Evolutionary conservation across 2,113 vertebrate genomes (phyloP), one percentile per base, ranked within the genome.

Genomic region (Hippocampus mohnikei): DNA sequence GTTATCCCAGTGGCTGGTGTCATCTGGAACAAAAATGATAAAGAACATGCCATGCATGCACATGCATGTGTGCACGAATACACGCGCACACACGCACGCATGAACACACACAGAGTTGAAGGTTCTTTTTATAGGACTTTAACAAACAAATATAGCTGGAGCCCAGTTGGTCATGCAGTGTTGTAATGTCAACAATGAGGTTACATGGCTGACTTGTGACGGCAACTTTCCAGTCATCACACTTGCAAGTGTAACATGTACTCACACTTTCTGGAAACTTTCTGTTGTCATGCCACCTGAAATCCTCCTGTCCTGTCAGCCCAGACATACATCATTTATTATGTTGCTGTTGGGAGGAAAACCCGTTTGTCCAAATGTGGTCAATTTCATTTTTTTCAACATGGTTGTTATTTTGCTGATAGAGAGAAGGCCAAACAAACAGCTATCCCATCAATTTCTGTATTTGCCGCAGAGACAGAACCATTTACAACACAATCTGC

Each of bases 301-400:
- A 78, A 76, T 73, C 81, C 78, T 75, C 60, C 10, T 44, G 42
- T 48, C 12, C 12, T 42, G 20, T 73, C 44, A 1, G 41, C 63
- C 1, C n/a, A 5, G 80, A 84, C 85, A 88, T 90, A 82, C 88
- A 88, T 88, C 84, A 88, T 85, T 87, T 81, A 84, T 83, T 85
- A 79, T 5, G 11, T 27, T 58, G 52, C 21, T 55, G 4, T 7
- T 25, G 10, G 23, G n/a, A 12, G 3, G 23, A 58, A 58, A 58
- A 25, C 52, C 8, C 8, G 8, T 11, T 21, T n/a, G 21, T 9
- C 3, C n/a, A 25, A 25, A 25, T 56, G 25, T 25, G 23, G 11
- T 12, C 23, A 56, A 56, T 56, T 56, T 25, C 23, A 55, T 23
- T 55, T 55, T 55, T 15, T 27, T 25, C 52, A n/a, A 6, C 8